These are phyloP conservation scores for Dysdera silvatica DNA, from an alignment of 1,140 invertebrate species.

Conservation along the genomic window DNA sequence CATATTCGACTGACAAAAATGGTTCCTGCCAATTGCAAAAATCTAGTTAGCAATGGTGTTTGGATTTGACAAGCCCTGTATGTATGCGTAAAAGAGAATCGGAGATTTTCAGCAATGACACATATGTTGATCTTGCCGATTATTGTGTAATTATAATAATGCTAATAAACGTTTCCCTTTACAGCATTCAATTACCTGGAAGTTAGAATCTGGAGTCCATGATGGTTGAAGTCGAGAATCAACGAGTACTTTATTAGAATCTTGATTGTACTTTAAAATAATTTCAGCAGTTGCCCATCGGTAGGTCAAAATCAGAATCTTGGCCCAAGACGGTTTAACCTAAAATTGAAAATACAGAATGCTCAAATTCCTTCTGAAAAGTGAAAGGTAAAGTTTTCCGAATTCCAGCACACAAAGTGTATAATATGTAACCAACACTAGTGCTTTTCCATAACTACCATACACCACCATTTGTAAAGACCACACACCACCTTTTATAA, in stretches of 20 bases:
- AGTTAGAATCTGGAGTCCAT: slow-evolving; percentile 39
- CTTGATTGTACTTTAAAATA: slow-evolving; percentile 64
- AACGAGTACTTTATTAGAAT: slow-evolving; percentile 54
- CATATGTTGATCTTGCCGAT: no score
- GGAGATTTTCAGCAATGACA: no score
- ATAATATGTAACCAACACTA: no score
- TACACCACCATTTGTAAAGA: no score
- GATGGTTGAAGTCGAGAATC: slow-evolving; percentile 71
- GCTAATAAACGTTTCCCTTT: background rate
- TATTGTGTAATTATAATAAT: no score
- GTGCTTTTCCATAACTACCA: no score
- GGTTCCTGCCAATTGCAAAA: background rate
- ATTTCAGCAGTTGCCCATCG: slow-evolving; percentile 77
- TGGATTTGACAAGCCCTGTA: background rate
- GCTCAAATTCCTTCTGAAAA: no score
- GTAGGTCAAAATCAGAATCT: slow-evolving; percentile 79
- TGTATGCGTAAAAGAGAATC: background rate
- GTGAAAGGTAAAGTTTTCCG: no score
- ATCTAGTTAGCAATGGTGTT: background rate
- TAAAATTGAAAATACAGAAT: slow-evolving; percentile 44
- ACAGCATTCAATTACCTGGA: slow-evolving; percentile 17
- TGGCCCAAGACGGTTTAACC: slow-evolving; percentile 81
- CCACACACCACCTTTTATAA: no score
- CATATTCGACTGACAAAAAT: no score
- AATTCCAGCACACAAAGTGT: no score